Conservation (phyloP, 1,140 invertebrate genomes). For the Danaus plexippus region DNA sequence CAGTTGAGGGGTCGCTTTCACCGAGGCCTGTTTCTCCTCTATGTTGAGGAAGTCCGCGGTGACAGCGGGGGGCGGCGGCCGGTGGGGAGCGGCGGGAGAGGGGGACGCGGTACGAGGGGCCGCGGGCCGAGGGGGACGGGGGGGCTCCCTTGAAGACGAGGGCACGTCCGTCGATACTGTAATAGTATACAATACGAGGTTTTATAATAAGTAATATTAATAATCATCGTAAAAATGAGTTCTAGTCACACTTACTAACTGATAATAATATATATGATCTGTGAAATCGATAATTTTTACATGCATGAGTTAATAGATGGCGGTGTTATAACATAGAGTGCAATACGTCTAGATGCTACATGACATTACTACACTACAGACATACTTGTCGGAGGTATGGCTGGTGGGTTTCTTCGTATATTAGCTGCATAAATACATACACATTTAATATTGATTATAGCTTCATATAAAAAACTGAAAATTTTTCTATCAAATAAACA, state of each 20-base stretch:
- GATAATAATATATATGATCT: too few relatives aligned
- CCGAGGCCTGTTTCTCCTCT: constrained; percentile 3
- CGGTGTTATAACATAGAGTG: not conserved
- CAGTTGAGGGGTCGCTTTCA: constrained; percentile 28
- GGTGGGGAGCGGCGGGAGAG: constrained; percentile 10
- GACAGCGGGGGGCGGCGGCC: constrained; percentile 5
- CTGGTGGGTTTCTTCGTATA: constrained; percentile 41
- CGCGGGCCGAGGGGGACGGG: constrained; percentile 29
- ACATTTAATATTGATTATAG: constrained; percentile 7
- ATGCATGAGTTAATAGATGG: too few relatives aligned
- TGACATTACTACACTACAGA: constrained; percentile 15
- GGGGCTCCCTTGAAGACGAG: constrained; percentile 26
- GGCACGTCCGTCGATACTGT: constrained; percentile 36
- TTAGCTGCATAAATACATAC: constrained; percentile 48
- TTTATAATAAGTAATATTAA: too few relatives aligned
- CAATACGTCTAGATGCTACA: constrained; percentile 17
- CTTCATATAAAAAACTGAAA: too few relatives aligned
- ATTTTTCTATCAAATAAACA: too few relatives aligned
- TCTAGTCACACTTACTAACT: too few relatives aligned
- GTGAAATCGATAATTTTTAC: too few relatives aligned
- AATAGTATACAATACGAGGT: too few relatives aligned
- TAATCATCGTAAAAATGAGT: too few relatives aligned
- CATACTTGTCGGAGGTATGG: constrained; percentile 51
- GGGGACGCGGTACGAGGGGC: constrained; percentile 16
- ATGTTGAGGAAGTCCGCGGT: constrained; percentile 55